Evolutionary conservation across 2,113 vertebrate species (phyloP), one percentile per base, ranked within the genome.

Genomic region (Morone chrysops): DNA sequence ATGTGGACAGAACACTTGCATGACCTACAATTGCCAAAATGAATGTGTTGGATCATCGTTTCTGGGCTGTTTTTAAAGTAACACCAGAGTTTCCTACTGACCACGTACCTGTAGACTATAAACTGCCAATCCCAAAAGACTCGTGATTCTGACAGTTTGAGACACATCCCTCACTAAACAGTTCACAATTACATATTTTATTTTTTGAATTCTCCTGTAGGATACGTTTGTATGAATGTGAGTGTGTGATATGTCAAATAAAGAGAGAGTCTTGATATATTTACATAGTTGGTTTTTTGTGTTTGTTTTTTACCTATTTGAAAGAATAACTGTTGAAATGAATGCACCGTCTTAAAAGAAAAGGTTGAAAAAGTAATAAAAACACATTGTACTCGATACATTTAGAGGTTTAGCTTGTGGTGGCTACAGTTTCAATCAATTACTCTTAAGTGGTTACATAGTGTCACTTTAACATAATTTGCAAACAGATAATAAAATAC

Each of bases 241-340:
- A 38, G 43, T 80, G 62, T 78, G 60, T 66, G 84, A 72, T 12
- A 25, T 71, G 61, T 80, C 45, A 60, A 92, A 92, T 93, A 94
- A 94, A 93, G 40, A 25, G 25, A 25, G 25, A 68, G 16, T 70
- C 1, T 45, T 85, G 83, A 90, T 87, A 81, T 93, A 90, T 87
- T 81, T 25, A 86, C 10, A 59, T 3, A 6, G 0, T 43, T 81
- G 20, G 77, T 40, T 31, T 31, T 31, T 31, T 47, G 4, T 47
- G 1, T 65, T 77, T 75, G 6, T 78, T 66, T 75, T 61, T 47
- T 13, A 56, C 13, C 5, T 25, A 25, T 57, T 66, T 18, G 5
- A 72, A 11, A 63, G 4, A 17, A n/a, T 1, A 25, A 48, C 18
- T 31, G 2, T 31, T 31, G 31, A 31, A 31, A 31, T 31, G 31